phyloP scores from a whole-genome alignment of 2,113 vertebrate genomes.

The Rhinolophus ferrumequinum region DNA sequence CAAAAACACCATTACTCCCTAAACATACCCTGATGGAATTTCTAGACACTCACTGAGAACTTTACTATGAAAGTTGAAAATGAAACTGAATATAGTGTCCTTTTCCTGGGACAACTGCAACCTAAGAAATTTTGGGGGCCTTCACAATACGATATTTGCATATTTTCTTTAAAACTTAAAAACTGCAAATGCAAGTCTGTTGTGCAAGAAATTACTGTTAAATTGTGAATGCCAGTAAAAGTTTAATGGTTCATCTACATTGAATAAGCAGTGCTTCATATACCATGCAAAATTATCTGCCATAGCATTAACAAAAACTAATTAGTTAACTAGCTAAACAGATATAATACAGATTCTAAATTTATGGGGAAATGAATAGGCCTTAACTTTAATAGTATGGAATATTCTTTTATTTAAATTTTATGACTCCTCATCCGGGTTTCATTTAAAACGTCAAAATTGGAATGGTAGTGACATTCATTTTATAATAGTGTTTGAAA shows the following conservation, averaged over 20 bases:
- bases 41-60: background rate
- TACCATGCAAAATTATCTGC: slow-evolving; percentile 55
- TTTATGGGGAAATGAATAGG: slow-evolving; percentile 64
- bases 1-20: background rate
- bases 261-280: slow-evolving; percentile 63
- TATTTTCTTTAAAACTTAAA: slow-evolving; percentile 41
- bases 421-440: slow-evolving; percentile 66
- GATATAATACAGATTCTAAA: slow-evolving; percentile 60
- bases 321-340: slow-evolving; percentile 74
- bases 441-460: slow-evolving; percentile 78
- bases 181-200: background rate
- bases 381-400: slow-evolving; percentile 70
- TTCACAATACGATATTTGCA: background rate
- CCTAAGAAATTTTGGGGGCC: background rate
- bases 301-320: slow-evolving; percentile 57
- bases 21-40: background rate
- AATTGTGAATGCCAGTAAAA: slow-evolving; percentile 64
- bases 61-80: background rate
- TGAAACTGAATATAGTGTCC: background rate
- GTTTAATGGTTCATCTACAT: slow-evolving; percentile 58
- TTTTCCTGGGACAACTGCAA: background rate
- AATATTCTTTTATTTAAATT: slow-evolving; percentile 74
- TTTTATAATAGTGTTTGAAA: slow-evolving; percentile 76
- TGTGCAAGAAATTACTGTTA: slow-evolving; percentile 21
- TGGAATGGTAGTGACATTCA: slow-evolving; percentile 52